phyloP scores from a whole-genome alignment of 2,113 vertebrate genomes.

The Proteles cristata region DNA sequence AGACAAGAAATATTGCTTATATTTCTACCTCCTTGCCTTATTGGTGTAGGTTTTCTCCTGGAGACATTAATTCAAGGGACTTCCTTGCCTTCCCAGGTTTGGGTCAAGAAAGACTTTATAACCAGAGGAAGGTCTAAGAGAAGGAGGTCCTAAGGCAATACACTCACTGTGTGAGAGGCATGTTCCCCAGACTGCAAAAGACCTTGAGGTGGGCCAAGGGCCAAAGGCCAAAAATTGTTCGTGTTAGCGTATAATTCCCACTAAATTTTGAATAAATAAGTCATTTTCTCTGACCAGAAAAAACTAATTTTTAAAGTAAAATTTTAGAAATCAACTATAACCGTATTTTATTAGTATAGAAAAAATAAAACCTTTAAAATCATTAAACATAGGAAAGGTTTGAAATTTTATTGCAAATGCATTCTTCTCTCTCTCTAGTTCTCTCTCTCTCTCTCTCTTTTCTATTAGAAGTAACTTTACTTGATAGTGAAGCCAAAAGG shows the following conservation, averaged over 20 bases:
- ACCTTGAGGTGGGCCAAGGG: accelerated
- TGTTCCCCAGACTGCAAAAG: not conserved
- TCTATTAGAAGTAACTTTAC: not conserved
- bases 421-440: not conserved
- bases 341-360: not conserved
- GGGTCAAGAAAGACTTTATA: not conserved
- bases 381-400: not conserved
- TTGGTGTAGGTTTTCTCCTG: not conserved
- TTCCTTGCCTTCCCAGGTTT: not conserved
- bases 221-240: not conserved
- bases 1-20: not conserved
- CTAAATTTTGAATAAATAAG: not conserved
- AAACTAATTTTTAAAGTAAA: not conserved
- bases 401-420: not conserved
- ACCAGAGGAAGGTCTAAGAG: not conserved
- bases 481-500: not conserved
- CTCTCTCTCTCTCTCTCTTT: not conserved
- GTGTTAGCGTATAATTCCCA: not conserved
- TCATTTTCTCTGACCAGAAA: not conserved
- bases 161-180: not conserved
- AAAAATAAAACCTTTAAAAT: not conserved
- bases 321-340: not conserved
- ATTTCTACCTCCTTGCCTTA: not conserved
- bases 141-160: not conserved
- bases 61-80: not conserved